A percentile compares a stretch with the other conserved stretches of the same genome.
These are phyloP conservation scores for Eupithecia centaureata DNA, from an alignment of 2,888 invertebrate genomes.

Conservation along the genomic window DNA sequence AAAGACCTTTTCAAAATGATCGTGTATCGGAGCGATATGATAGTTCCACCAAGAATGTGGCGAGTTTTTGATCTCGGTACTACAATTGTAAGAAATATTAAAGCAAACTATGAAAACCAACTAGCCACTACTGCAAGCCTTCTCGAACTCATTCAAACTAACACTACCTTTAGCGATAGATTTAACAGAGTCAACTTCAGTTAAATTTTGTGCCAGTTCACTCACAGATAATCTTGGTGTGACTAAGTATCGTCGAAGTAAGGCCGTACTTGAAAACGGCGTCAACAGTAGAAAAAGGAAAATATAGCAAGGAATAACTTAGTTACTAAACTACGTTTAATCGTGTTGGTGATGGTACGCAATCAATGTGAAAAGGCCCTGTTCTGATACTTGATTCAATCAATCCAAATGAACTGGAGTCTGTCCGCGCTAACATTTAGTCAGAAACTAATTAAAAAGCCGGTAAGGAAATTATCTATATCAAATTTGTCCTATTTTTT, in stretches of 20 bases:
- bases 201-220: no score
- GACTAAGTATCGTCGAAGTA: no score
- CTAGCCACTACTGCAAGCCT: no score
- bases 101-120: neutral
- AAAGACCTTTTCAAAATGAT: neutral
- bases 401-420: neutral
- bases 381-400: constrained; percentile 21
- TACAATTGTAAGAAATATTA: neutral
- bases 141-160: no score
- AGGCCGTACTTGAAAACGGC: no score
- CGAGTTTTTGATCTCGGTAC: neutral
- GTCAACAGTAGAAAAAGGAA: no score
- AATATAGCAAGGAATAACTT: no score
- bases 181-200: no score
- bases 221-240: no score
- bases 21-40: neutral
- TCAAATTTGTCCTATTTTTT: neutral
- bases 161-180: no score
- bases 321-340: no score
- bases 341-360: no score
- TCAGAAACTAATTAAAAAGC: constrained; percentile 5
- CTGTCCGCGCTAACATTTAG: constrained; percentile 9
- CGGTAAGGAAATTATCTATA: neutral
- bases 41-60: neutral
- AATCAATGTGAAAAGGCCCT: constrained; percentile 15